phyloP scores from a whole-genome alignment of 2,888 invertebrate genomes.

The Drosophila mimetica region DNA sequence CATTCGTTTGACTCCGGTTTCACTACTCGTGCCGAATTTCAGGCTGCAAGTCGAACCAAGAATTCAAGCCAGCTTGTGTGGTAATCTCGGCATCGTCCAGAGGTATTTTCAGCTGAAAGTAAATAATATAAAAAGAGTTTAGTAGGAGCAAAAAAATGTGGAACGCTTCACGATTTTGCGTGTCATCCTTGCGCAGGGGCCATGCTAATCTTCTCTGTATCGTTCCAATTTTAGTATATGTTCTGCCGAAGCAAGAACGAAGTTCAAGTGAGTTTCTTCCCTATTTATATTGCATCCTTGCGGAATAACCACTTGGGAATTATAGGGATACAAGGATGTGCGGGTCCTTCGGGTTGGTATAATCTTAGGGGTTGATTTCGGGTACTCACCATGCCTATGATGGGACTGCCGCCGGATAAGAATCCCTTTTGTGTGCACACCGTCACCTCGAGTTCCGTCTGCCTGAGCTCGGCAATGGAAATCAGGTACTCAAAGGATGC shows the following conservation, averaged over 20 bases:
- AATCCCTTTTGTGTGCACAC: slow-evolving; percentile 95
- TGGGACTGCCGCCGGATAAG: slow-evolving; percentile 91
- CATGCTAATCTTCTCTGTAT: slow-evolving; percentile 97
- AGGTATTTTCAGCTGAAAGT: slow-evolving; percentile 35
- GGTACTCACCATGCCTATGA: slow-evolving; percentile 90
- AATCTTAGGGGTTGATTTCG: slow-evolving; percentile 3
- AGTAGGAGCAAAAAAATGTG: slow-evolving; percentile 64
- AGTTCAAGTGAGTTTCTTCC: fast-evolving
- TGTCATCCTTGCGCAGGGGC: slow-evolving; percentile 97
- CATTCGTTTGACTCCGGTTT: neutral
- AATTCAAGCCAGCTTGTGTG: slow-evolving; percentile 77
- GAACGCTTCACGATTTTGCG: slow-evolving; percentile 95
- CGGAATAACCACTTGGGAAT: slow-evolving; percentile 18
- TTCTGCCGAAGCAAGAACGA: slow-evolving; percentile 91
- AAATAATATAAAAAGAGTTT: neutral
- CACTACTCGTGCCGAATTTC: slow-evolving; percentile 89
- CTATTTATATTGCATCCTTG: neutral
- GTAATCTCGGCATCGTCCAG: slow-evolving; percentile 82
- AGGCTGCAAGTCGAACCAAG: slow-evolving; percentile 83
- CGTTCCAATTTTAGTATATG: slow-evolving; percentile 95
- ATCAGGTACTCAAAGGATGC: slow-evolving; percentile 95
- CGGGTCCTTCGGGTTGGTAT: neutral
- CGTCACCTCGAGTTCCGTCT: slow-evolving; percentile 92
- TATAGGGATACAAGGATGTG: neutral
- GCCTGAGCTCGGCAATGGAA: slow-evolving; percentile 91